These are phyloP conservation scores for Zoroaster sp. DNA, from an alignment of 53 echinoderm and acorn worm species.

Conservation along the genomic window DNA sequence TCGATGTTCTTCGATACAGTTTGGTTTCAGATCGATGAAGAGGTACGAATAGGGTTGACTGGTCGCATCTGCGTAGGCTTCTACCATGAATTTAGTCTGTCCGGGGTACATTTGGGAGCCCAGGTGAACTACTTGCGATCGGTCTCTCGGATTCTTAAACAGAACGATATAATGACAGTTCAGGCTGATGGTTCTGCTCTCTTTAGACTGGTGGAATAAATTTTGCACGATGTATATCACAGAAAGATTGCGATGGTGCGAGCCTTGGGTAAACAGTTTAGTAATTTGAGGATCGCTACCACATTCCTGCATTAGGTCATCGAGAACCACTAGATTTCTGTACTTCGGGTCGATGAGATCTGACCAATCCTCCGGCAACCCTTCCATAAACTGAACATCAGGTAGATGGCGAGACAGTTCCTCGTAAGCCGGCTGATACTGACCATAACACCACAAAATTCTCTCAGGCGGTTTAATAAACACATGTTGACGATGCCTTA, in stretches of 20 bases:
- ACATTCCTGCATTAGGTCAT: constrained; percentile 65
- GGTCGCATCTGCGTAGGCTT: too few relatives aligned
- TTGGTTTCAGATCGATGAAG: constrained; percentile 41
- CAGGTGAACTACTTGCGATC: constrained; percentile 70
- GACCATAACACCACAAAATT: constrained; percentile 69
- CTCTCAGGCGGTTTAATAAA: constrained; percentile 44
- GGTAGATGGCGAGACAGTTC: constrained; percentile 47
- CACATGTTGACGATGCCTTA: constrained; percentile 16
- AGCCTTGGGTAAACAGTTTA: constrained; percentile 49
- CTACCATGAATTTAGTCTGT: too few relatives aligned
- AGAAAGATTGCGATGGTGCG: constrained; percentile 57
- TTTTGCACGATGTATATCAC: constrained; percentile 65
- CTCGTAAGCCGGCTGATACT: constrained; percentile 41
- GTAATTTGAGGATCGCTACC: constrained; percentile 48
- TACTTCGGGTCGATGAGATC: constrained; percentile 38
- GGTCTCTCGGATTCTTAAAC: constrained; percentile 75
- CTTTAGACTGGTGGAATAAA: constrained; percentile 43
- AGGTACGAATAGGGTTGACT: too few relatives aligned
- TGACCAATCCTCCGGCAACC: constrained; percentile 49
- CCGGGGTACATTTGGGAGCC: constrained; percentile 75
- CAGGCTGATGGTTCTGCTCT: constrained; percentile 52
- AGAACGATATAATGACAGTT: constrained; percentile 62
- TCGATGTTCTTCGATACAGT: constrained; percentile 14
- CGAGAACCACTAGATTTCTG: constrained; percentile 53
- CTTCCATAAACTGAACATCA: constrained; percentile 59